Evolutionary conservation across 2,888 invertebrate species (phyloP).

Genomic region (Alviniconcha strummeri): DNA sequence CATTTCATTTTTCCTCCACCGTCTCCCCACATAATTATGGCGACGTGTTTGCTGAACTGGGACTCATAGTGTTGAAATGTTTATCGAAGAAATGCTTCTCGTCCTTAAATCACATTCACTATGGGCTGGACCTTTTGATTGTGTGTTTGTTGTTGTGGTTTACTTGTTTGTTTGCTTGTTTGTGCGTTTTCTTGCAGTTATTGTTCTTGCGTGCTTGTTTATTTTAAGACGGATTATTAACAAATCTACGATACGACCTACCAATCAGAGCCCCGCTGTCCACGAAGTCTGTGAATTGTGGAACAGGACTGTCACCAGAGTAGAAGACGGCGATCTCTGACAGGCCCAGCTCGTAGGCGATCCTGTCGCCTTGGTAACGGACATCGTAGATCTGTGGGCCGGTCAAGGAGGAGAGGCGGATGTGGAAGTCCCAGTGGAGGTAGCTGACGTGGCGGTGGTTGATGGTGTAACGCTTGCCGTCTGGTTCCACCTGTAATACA

Average conservation of each 20-base stretch:
- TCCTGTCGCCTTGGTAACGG: slow-evolving; percentile 56
- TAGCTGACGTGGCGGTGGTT: slow-evolving; percentile 57
- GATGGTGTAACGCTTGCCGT: slow-evolving; percentile 62
- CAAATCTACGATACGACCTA: slow-evolving; percentile 13
- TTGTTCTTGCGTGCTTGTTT: background rate
- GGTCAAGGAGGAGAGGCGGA: slow-evolving; percentile 54
- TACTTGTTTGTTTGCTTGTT: background rate
- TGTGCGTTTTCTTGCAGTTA: background rate
- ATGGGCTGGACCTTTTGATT: too few relatives aligned
- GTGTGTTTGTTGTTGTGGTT: background rate
- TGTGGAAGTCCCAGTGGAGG: slow-evolving; percentile 64
- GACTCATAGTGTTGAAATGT: too few relatives aligned
- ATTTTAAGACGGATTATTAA: background rate
- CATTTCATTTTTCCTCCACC: too few relatives aligned
- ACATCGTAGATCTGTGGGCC: slow-evolving; percentile 63
- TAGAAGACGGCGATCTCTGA: slow-evolving; percentile 64
- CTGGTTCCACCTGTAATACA: slow-evolving; percentile 52
- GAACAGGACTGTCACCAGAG: slow-evolving; percentile 53
- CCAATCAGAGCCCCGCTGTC: slow-evolving; percentile 60
- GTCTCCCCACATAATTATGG: too few relatives aligned
- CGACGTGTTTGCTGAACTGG: too few relatives aligned
- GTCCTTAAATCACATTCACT: too few relatives aligned
- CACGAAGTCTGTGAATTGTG: slow-evolving; percentile 48
- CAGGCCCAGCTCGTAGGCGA: slow-evolving; percentile 65
- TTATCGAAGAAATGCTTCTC: too few relatives aligned